Conservation (phyloP, 2,888 invertebrate genomes). For the Lasioglossum figueresi region DNA sequence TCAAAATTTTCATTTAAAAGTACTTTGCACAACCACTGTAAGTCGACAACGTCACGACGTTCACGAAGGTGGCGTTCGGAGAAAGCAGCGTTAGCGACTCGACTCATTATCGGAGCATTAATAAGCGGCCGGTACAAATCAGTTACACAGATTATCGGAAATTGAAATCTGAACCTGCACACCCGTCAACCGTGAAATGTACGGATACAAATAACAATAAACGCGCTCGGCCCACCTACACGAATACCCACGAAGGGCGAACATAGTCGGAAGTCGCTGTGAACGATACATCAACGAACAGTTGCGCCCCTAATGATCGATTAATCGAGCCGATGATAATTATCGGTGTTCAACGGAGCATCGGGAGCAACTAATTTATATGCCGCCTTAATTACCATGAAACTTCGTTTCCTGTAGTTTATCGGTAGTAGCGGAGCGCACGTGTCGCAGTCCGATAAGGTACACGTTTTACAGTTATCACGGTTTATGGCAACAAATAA, state of each 20-base stretch:
- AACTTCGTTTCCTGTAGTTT: background rate
- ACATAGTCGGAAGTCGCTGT: background rate
- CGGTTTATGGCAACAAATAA: slow-evolving; percentile 43
- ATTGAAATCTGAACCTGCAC: background rate
- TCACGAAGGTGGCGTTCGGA: background rate
- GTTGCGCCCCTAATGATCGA: background rate
- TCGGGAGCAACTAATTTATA: background rate
- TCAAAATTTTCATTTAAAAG: too few species aligned
- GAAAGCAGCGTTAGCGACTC: background rate
- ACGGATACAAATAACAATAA: background rate
- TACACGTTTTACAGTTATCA: slow-evolving; percentile 27
- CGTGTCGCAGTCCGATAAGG: slow-evolving; percentile 25
- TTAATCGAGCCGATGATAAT: slow-evolving; percentile 12
- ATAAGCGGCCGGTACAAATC: background rate
- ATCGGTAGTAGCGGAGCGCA: background rate
- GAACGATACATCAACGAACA: background rate
- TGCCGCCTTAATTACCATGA: background rate
- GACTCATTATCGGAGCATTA: background rate
- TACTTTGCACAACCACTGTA: too few species aligned
- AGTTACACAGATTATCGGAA: background rate
- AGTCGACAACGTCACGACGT: too few species aligned
- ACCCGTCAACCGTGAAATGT: background rate
- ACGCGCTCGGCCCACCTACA: background rate
- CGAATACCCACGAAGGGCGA: background rate
- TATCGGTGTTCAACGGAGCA: background rate